Base-by-base conservation (phyloP, 2,797 vertebrate genomes). In the Spea hammondii region DNA sequence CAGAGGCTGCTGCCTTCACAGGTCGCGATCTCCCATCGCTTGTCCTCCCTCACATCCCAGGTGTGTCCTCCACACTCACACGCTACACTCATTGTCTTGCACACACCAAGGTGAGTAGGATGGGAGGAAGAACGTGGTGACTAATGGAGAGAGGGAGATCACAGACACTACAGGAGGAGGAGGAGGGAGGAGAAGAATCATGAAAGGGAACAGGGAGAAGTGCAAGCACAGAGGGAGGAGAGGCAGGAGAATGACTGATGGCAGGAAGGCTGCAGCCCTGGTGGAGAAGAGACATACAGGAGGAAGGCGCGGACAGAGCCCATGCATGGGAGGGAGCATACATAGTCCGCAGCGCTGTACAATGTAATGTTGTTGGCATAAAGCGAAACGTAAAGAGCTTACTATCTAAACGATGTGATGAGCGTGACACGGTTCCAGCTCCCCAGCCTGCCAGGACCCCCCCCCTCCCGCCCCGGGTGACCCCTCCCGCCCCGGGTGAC, bases 51-150 rank as follows among this genome's bases (percentile, higher is more conserved):
- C 53, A 60, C 69, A 66, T 53, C 68, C 46, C 46, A 50, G 47
- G 66, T 70, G 66, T 80, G 74, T 57, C 60, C 67, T 76, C 68
- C 62, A n/a, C 47, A 6, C 32, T 54, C 59, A 46, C 49, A 57
- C 32, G 47, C 59, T 75, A 74, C 57, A 73, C 79, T 80, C 67
- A 80, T 76, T 70, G 71, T 76, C 60, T 48, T 67, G 67, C 73
- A 49, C 60, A 81, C 74, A 81, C 79, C 74, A 74, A 81, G 79
- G 79, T 80, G 79, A 76, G 74, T 32, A 64, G 70, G 78, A 47
- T 12, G 50, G 65, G 65, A 73, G 59, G 59, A 44, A 73, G 71
- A 14, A 32, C 32, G 32, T 32, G 6, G 67, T 5, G 4, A 68
- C 45, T 6, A 66, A 45, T 11, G 65, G 49, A 14, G 9, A 50